Evolutionary conservation across 2,888 invertebrate genomes (phyloP).

Genomic region (Nymphalis polychloros): DNA sequence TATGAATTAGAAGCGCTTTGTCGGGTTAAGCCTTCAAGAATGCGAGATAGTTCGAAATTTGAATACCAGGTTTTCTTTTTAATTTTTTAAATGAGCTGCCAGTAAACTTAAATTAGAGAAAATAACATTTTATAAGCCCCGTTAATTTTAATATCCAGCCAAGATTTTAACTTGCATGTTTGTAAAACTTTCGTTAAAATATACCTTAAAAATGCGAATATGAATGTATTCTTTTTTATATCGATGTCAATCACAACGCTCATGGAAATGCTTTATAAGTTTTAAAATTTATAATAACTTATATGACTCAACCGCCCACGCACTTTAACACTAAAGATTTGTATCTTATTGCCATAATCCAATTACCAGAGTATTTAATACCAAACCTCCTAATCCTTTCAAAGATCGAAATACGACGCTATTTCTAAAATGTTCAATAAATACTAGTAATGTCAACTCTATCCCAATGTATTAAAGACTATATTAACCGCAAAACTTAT

Average conservation of each 20-base stretch:
- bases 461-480: slow-evolving; percentile 9
- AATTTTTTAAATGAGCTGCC: slow-evolving; percentile 4
- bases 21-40: slow-evolving; percentile 46
- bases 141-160: slow-evolving; percentile 1
- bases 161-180: neutral
- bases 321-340: slow-evolving; percentile 32
- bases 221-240: neutral
- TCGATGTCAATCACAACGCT: slow-evolving; percentile 13
- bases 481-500: slow-evolving; percentile 8
- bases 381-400: slow-evolving; percentile 34
- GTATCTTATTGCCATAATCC: slow-evolving; percentile 37
- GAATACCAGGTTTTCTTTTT: slow-evolving; percentile 20
- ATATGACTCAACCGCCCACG: slow-evolving; percentile 34
- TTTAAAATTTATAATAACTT: slow-evolving; percentile 31
- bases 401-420: slow-evolving; percentile 24
- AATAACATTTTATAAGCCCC: neutral
- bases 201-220: neutral
- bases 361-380: slow-evolving; percentile 36
- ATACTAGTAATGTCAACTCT: slow-evolving; percentile 46
- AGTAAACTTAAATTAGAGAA: neutral
- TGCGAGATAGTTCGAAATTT: slow-evolving; percentile 44
- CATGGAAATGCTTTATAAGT: slow-evolving; percentile 29
- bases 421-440: slow-evolving; percentile 11
- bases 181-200: neutral
- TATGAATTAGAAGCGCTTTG: slow-evolving; percentile 70